These are phyloP conservation scores for Bungarus multicinctus DNA, from an alignment of 2,113 vertebrate species.

Conservation along the genomic window DNA sequence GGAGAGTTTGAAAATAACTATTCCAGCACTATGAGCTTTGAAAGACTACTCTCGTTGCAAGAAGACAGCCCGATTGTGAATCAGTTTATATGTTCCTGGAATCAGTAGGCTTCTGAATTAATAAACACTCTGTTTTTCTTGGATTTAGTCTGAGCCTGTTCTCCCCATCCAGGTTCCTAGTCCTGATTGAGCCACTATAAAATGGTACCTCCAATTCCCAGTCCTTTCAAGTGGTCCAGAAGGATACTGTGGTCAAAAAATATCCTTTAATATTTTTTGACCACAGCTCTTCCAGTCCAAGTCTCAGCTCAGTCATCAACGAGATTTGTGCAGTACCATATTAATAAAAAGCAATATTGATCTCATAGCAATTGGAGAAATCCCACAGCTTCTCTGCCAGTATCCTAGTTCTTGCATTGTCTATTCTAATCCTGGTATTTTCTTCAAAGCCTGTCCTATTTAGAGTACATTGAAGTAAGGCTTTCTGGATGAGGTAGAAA, in stretches of 20 bases:
- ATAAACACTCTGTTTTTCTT: background rate
- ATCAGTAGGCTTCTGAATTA: background rate
- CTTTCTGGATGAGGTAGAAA: background rate
- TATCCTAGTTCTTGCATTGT: background rate
- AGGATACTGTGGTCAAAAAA: background rate
- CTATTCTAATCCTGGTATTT: background rate
- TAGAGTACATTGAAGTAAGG: background rate
- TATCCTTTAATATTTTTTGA: background rate
- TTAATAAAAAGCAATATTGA: background rate
- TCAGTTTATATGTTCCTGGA: background rate
- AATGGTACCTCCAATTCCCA: background rate
- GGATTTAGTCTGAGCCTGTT: background rate
- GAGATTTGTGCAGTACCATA: background rate
- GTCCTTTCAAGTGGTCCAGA: background rate
- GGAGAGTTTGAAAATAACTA: background rate
- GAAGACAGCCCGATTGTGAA: background rate
- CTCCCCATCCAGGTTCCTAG: background rate
- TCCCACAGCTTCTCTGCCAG: background rate
- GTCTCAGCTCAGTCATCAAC: background rate
- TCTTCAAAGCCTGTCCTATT: background rate
- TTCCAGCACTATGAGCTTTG: background rate
- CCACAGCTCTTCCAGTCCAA: background rate
- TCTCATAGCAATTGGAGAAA: background rate
- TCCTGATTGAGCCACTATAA: background rate
- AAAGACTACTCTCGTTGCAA: background rate